Conservation (phyloP, 1,140 invertebrate species). For the Panagrolaimus sp. region DNA sequence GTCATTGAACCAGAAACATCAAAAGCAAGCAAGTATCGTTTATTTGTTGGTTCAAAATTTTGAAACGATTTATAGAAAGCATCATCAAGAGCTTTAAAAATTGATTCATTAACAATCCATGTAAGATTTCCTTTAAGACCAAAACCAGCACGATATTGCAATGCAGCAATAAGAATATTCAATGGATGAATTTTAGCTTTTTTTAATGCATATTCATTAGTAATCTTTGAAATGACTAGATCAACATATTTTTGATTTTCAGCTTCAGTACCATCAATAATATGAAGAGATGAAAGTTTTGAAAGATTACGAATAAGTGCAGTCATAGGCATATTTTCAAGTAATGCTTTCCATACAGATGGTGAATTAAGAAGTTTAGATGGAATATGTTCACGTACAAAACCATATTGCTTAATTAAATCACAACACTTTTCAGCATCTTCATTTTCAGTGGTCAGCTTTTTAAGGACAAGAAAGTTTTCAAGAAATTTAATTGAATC, state of each 20-base stretch:
- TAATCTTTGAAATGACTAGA: constrained; percentile 60
- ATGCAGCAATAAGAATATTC: constrained; percentile 63
- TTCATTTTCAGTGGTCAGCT: background rate
- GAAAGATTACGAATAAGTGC: constrained; percentile 65
- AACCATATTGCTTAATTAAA: constrained; percentile 27
- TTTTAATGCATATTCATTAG: constrained; percentile 59
- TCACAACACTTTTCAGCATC: constrained; percentile 27
- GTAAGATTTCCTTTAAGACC: constrained; percentile 61
- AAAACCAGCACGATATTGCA: constrained; percentile 63
- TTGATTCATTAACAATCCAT: constrained; percentile 51
- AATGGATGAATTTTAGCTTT: constrained; percentile 64
- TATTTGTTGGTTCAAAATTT: constrained; percentile 62
- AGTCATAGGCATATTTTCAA: constrained; percentile 64
- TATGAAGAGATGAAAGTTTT: constrained; percentile 66
- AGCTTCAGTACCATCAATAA: constrained; percentile 59
- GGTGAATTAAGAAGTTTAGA: constrained; percentile 66
- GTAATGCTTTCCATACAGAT: constrained; percentile 66
- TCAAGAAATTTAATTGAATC: background rate
- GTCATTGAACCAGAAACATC: constrained; percentile 61
- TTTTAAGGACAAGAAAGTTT: background rate
- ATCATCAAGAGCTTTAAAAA: constrained; percentile 56
- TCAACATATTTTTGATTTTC: constrained; percentile 35
- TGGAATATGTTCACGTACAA: constrained; percentile 66
- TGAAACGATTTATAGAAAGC: constrained; percentile 59
- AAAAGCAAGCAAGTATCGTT: constrained; percentile 64